Conservation (phyloP, 1,140 invertebrate species). For the Cardiocondyla obscurior region DNA sequence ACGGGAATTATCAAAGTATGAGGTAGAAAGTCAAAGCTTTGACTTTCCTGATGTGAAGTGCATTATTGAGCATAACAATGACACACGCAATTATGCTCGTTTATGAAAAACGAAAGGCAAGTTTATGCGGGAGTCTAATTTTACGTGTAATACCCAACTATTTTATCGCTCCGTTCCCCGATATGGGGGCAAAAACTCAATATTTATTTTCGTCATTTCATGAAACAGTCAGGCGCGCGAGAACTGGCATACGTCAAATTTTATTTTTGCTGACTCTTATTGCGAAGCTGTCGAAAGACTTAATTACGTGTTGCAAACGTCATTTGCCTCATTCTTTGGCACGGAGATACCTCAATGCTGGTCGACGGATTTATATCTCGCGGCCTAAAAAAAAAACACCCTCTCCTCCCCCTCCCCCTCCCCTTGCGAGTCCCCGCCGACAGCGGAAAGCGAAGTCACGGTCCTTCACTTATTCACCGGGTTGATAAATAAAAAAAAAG, state of each 20-base stretch:
- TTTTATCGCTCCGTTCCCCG: neutral
- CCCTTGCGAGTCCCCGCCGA: conserved; percentile 32
- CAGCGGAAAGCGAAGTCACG: conserved; percentile 82
- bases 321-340: conserved; percentile 21
- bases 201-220: neutral
- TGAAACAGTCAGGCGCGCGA: neutral
- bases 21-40: conserved; percentile 1
- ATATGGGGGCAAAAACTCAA: neutral
- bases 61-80: conserved; percentile 2
- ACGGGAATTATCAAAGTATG: neutral
- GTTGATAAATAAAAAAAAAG: conserved; percentile 78
- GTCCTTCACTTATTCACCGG: conserved; percentile 82
- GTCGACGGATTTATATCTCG: conserved; percentile 31
- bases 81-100: neutral
- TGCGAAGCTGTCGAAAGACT: conserved; percentile 3
- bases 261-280: conserved; percentile 4
- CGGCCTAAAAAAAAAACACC: neutral
- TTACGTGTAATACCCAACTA: neutral
- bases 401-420: too few species aligned
- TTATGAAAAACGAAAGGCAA: neutral
- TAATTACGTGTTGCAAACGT: neutral
- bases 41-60: neutral
- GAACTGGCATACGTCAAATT: neutral
- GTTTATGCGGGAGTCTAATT: neutral
- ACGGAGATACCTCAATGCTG: neutral